These are phyloP conservation scores for Atta colombica DNA, from an alignment of 1,140 invertebrate genomes.

Conservation along the genomic window DNA sequence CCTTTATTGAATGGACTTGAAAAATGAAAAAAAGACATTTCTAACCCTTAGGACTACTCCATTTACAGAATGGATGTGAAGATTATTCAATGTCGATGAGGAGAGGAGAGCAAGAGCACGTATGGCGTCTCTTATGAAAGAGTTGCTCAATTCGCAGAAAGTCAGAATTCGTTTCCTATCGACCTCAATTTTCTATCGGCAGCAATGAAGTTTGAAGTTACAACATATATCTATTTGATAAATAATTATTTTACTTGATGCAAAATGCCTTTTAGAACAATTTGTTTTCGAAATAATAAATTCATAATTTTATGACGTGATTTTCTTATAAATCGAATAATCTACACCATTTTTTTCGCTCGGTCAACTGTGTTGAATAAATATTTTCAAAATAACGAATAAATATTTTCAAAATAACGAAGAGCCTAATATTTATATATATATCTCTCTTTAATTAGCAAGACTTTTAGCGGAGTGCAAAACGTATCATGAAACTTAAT, in stretches of 20 bases:
- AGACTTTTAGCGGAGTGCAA: neutral
- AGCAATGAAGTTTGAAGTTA: neutral
- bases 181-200: slow-evolving; percentile 15
- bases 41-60: slow-evolving; percentile 55
- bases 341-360: neutral
- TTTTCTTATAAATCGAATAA: neutral
- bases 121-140: slow-evolving; percentile 39
- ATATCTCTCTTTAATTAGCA: neutral
- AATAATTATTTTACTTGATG: neutral
- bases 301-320: neutral
- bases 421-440: neutral
- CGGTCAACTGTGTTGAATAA: neutral
- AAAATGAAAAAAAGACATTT: slow-evolving; percentile 54
- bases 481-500: neutral
- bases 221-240: neutral
- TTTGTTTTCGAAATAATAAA: neutral
- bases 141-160: slow-evolving; percentile 45
- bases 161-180: slow-evolving; percentile 45
- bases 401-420: neutral
- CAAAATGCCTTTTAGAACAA: neutral
- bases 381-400: neutral
- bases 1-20: slow-evolving; percentile 56
- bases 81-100: slow-evolving; percentile 54
- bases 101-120: neutral
- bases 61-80: slow-evolving; percentile 61